These are phyloP conservation scores for Drosophila navojoa DNA, from an alignment of 1,140 invertebrate genomes.

Conservation along the genomic window DNA sequence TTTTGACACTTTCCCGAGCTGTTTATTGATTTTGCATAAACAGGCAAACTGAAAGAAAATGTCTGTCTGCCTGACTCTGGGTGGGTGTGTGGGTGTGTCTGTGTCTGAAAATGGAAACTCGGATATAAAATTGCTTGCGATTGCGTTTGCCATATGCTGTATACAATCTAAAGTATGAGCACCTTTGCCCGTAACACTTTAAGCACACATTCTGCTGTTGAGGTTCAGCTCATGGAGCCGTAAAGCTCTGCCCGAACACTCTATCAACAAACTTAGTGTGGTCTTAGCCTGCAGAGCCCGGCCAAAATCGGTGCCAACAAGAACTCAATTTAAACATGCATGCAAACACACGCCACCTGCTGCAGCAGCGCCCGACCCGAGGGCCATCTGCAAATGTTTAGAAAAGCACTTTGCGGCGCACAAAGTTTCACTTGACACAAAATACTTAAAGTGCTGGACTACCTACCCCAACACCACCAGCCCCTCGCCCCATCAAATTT, in stretches of 20 bases:
- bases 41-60: constrained; percentile 16
- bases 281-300: constrained; percentile 26
- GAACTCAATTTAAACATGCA: constrained; percentile 27
- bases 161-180: constrained; percentile 35
- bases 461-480: too few relatives aligned
- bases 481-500: constrained; percentile 42
- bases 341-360: constrained; percentile 24
- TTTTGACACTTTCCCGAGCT: constrained; percentile 36
- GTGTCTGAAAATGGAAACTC: constrained; percentile 54
- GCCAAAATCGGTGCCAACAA: constrained; percentile 39
- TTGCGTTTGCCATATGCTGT: constrained; percentile 60
- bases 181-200: neutral
- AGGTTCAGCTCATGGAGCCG: neutral
- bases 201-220: neutral
- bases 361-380: constrained; percentile 12
- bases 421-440: constrained; percentile 58
- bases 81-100: too few relatives aligned
- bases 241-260: constrained; percentile 47
- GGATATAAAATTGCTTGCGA: constrained; percentile 41
- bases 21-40: constrained; percentile 72
- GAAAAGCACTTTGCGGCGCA: constrained; percentile 59
- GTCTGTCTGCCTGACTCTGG: neutral
- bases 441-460: constrained; percentile 27
- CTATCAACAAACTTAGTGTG: constrained; percentile 69
- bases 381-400: constrained; percentile 58